Base-by-base conservation (phyloP, 2,888 invertebrate species). In the Rugalucina vietnamica region DNA sequence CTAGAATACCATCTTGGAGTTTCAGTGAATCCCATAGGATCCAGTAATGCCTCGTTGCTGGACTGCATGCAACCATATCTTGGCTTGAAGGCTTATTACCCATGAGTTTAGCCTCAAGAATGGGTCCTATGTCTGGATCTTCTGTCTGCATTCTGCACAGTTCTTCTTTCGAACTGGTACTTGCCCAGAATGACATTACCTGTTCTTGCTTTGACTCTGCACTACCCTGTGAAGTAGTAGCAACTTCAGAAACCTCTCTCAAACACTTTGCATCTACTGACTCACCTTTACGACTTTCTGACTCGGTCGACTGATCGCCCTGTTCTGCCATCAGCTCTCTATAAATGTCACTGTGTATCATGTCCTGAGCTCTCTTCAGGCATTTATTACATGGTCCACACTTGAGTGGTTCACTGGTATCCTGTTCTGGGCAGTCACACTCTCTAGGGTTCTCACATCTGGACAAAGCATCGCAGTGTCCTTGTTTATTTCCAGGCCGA, bases 331-430 rank as follows among this genome's bases (percentile, higher is more conserved):
- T 43, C 10, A 43, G 8, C 18, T 43, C 43, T 18, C 18, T 43
- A 18, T 43, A 43, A 43, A 43, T 8, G 8, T 8, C 18, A 4
- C 29, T 21, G 4, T 32, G 65, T 14, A 69, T 12, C 75, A 80
- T 80, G 21, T 80, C 69, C 43, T 75, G 24, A 21, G 80, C 80
- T 34, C 75, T 43, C n/a, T 75, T 75, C 21, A 27, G 29, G 32
- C 75, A 81, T 24, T 76, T 81, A 27, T 60, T 76, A 49, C 81
- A 72, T 21, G 57, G 79, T 21, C 73, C 74, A 43, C 79, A 79
- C 24, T 54, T 73, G 0, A 79, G 36, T 29, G 79, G 79, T 57
- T 79, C 79, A 32, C 43, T 54, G 27, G n/a, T 79, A 32, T 79
- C 74, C 14, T 57, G n/a, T 49, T 71, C 8, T 18, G 65, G 70